Evolutionary conservation across 2,888 invertebrate species (phyloP), one percentile per base, ranked within the genome.

Genomic region (Coelopa pilipes): DNA sequence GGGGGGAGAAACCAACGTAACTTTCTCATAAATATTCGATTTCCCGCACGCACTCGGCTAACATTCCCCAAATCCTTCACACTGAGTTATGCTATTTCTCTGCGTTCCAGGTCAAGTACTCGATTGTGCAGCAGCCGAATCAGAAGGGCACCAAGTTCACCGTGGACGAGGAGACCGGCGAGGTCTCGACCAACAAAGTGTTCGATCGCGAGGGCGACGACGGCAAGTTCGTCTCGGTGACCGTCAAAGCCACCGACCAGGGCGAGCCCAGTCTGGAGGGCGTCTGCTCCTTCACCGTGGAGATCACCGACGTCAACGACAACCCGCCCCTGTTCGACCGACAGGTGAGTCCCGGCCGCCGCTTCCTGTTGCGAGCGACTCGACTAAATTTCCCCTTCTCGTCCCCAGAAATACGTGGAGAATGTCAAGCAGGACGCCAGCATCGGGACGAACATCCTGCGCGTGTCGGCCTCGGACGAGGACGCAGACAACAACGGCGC

Each of bases 251-350:
- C 7, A 97, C 97, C 0, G 99, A 99, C 91, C 96, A 98, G 86
- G 99, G 98, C n/a, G 96, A 96, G 86, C 98, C 98, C 1, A 96
- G 97, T 0, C 88, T 99, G 79, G 98, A 98, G 88, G 98, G 98
- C 45, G 98, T 98, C 79, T 99, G 99, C 88, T 98, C 98, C 10
- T 99, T 99, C 87, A 97, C 97, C 17, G 98, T 98, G 65, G 97
- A 97, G 89, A 97, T 99, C 71, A 96, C 96, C 1, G 99, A 99
- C 87, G 96, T 97, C 62, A 99, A 99, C 85, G 99, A 99, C 87
- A 98, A 98, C 88, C 96, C 97, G 10, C 97, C 97, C 11, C 89
- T 97, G 70, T 97, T 97, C 88, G 97, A 97, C 89, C 91, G 97
- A 90, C 97, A 97, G 92, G 96, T 96, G 90, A 78, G 77, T 59